Conservation (phyloP, 2,888 invertebrate genomes). For the Philhelius pedissequus region DNA sequence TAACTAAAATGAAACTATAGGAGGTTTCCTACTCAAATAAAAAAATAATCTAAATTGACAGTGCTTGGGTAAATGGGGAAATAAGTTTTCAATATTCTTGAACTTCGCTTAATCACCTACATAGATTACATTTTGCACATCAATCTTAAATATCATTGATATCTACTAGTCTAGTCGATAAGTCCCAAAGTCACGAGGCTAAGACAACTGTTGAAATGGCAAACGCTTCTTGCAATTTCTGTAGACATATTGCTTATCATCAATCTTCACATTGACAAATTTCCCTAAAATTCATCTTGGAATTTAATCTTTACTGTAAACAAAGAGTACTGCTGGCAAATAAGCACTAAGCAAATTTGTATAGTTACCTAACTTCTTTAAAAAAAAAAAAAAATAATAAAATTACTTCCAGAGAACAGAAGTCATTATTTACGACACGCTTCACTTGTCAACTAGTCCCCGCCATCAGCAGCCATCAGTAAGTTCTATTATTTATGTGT, state of each 20-base stretch:
- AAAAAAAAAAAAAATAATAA: background rate
- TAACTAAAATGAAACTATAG: no score
- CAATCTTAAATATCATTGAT: no score
- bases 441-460: constrained; percentile 7
- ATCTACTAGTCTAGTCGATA: background rate
- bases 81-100: no score
- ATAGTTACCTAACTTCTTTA: no score
- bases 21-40: no score
- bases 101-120: no score
- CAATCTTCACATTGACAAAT: background rate
- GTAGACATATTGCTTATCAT: background rate
- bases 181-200: background rate
- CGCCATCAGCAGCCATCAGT: background rate
- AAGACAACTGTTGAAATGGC: background rate
- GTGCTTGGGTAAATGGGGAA: no score
- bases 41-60: no score
- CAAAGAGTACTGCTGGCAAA: background rate
- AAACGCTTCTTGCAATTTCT: background rate
- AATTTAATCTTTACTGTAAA: background rate
- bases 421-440: constrained; percentile 22
- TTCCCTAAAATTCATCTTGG: background rate
- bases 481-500: background rate
- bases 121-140: no score
- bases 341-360: background rate
- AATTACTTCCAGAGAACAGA: background rate